Conservation (phyloP, 2,797 vertebrate genomes). For the Periophthalmus magnuspinnatus region DNA sequence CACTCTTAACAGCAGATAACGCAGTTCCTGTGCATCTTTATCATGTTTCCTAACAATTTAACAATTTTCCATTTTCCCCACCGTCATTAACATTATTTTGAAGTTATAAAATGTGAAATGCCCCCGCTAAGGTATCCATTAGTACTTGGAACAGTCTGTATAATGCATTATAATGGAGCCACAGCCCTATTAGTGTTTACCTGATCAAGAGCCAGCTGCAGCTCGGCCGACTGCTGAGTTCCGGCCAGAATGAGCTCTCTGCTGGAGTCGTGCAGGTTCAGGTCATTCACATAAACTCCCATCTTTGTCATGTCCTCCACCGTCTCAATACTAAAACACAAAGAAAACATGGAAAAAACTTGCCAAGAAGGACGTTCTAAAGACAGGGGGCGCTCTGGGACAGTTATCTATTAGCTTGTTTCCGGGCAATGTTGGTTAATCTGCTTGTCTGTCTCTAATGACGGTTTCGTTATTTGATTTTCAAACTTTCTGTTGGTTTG, state of each 20-base stretch:
- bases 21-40: no score
- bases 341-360: not conserved
- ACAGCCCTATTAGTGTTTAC: constrained; percentile 32
- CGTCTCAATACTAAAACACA: constrained; percentile 34
- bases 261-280: constrained; percentile 81
- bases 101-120: no score
- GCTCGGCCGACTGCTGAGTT: constrained; percentile 80
- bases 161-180: not conserved
- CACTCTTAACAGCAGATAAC: not conserved
- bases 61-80: not conserved
- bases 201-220: constrained; percentile 80
- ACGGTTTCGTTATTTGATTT: no score
- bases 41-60: no score
- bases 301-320: constrained; percentile 83
- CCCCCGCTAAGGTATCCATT: not conserved
- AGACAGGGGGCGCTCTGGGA: no score
- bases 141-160: not conserved
- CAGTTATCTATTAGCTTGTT: no score
- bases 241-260: constrained; percentile 78
- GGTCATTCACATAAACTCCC: constrained; percentile 78
- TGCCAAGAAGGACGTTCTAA: no score
- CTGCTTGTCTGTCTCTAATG: no score
- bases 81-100: no score
- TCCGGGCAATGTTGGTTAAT: no score
- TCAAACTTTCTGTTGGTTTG: no score